Evolutionary conservation across 1,140 invertebrate species (phyloP), one percentile per base, ranked within the genome.

Genomic region (Tribolium castaneum): DNA sequence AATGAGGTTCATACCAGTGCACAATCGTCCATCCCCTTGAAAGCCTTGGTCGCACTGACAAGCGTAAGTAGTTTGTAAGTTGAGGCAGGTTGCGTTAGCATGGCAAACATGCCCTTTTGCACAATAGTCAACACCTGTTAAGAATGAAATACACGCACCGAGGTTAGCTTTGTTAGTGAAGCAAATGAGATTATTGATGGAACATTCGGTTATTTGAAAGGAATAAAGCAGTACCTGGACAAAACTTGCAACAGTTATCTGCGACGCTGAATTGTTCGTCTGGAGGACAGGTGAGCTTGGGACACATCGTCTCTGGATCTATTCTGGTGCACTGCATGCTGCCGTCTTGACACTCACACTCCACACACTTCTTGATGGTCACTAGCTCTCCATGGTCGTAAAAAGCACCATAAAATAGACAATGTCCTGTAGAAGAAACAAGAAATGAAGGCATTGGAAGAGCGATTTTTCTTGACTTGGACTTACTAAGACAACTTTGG

Each of bases 161-260:
- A 12, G 13, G 76, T 78, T 76, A 79, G 77, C 16, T 52, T 77
- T 80, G 81, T 82, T 83, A 81, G 79, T 80, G 71, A 79, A 59
- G 52, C 16, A 35, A 1, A 80, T 79, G 77, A 45, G n/a, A 39
- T 59, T 62, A 80, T 56, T 77, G 74, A 59, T 79, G 49, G 45
- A 70, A 50, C 39, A 34, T 50, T 72, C 6, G 12, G 30, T 16
- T 30, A 12, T 10, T 70, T n/a, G n/a, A 14, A 49, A 49, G 22
- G 9, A 1, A 10, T 12, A 75, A 19, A 13, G 9, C 16, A 35
- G 84, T 90, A 96, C 95, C 95, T 89, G 92, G 93, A 87, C 96
- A 98, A 85, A 96, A 95, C 87, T 95, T 95, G 88, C 96, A 98
- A 87, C 96, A 98, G 86, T 97, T 93, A 66, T 93, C 94, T 19